Evolutionary conservation across 2,888 invertebrate species (phyloP).

Genomic region (Coenonympha arcania): DNA sequence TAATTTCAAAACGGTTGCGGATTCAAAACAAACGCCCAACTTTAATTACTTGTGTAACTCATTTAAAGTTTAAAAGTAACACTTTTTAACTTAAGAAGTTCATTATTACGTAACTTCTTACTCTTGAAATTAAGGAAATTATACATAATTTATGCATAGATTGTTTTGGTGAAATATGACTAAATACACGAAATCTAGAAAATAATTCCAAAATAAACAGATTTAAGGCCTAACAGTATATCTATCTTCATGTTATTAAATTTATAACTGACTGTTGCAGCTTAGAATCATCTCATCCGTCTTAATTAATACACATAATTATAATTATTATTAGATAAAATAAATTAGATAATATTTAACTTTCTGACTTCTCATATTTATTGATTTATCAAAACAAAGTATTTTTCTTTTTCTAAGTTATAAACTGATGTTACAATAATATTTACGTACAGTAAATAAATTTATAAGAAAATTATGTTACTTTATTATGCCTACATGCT

Average conservation of each 20-base stretch:
- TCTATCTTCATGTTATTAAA: background rate
- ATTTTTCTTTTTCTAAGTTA: background rate
- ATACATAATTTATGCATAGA: too few relatives aligned
- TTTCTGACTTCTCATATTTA: conserved; percentile 23
- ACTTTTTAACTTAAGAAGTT: conserved; percentile 15
- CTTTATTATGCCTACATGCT: background rate
- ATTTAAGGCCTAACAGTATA: conserved; percentile 31
- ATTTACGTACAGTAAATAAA: too few relatives aligned
- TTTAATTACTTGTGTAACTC: conserved; percentile 6
- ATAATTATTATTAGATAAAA: conserved; percentile 15
- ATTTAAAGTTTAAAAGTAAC: conserved; percentile 2
- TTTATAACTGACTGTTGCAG: conserved; percentile 22
- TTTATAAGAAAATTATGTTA: too few relatives aligned
- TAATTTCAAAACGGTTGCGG: background rate
- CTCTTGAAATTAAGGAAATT: too few relatives aligned
- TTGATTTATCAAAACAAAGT: background rate
- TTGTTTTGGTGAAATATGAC: background rate
- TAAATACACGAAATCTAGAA: too few relatives aligned
- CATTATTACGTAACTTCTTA: conserved; percentile 15
- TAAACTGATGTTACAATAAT: too few relatives aligned
- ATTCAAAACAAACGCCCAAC: conserved; percentile 4
- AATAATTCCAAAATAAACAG: background rate
- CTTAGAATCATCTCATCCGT: conserved; percentile 50
- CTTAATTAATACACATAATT: conserved; percentile 35
- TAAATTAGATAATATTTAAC: background rate